Conservation (phyloP, 1,140 invertebrate genomes). For the Papilio machaon region DNA sequence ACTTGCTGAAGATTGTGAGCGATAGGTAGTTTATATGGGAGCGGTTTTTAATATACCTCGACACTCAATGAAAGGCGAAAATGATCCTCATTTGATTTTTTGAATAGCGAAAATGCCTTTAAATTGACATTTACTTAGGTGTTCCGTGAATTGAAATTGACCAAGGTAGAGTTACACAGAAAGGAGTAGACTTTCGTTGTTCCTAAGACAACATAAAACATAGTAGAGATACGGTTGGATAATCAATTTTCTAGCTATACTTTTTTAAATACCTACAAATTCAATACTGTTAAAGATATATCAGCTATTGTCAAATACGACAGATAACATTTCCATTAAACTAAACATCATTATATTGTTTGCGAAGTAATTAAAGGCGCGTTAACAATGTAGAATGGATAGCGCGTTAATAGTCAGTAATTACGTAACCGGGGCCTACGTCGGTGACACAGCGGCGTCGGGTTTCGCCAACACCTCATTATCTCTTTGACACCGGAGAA, state of each 20-base stretch:
- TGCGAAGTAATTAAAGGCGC: constrained; percentile 35
- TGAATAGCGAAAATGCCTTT: background rate
- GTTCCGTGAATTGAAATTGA: background rate
- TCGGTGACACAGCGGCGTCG: constrained; percentile 14
- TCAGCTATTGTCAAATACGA: background rate
- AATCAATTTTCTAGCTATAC: background rate
- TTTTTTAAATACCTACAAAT: background rate
- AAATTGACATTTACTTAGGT: background rate
- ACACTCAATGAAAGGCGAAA: background rate
- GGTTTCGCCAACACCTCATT: constrained; percentile 31
- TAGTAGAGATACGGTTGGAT: background rate
- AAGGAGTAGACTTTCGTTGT: background rate
- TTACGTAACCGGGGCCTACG: constrained; percentile 24
- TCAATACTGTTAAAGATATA: background rate
- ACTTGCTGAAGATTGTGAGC: constrained; percentile 42
- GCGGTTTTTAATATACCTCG: constrained; percentile 38
- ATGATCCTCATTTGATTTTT: background rate
- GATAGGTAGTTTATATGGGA: constrained; percentile 43
- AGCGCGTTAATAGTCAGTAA: constrained; percentile 37
- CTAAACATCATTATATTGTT: constrained; percentile 30
- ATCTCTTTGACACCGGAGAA: constrained; percentile 27
- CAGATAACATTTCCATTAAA: background rate
- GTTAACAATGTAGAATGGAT: constrained; percentile 25
- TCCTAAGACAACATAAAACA: background rate
- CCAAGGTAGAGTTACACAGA: background rate